Base-by-base conservation (phyloP, 2,113 vertebrate species). In the Hypomesus transpacificus region DNA sequence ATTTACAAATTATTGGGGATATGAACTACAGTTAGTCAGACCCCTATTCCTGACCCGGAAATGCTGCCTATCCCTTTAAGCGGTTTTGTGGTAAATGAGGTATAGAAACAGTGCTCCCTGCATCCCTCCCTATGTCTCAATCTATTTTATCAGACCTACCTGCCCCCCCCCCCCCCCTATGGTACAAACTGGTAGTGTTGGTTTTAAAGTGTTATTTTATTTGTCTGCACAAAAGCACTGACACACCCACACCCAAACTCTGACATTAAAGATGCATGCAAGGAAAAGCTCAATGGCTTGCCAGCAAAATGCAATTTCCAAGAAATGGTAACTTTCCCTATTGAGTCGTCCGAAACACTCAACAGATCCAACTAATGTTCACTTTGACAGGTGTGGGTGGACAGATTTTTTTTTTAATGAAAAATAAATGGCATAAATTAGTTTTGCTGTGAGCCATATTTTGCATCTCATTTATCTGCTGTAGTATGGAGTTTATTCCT, bases 1-100 rank as follows among this genome's bases (percentile, higher is more conserved):
- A 54, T 71, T 65, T 82, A 86, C 57, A 72, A 86, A 80, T 82
- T 84, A 86, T 75, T 66, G 52, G 82, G 77, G 75, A 82, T 82
- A 79, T 81, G 70, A 82, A 73, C 71, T 81, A 82, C 85, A 87
- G 86, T 87, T 54, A 81, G 85, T 83, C 84, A 76, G 83, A 72
- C 86, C 87, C 65, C 81, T 59, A 16, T 46, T 53, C 58, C 84
- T 90, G 86, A 88, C 87, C 89, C 78, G 90, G 91, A 91, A 91
- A 92, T 92, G 81, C 88, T 89, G 86, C 80, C 74, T 82, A 82
- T 80, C 76, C 76, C 80, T n/a, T 85, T 92, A 91, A 92, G 86
- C 82, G 79, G 73, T 92, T 84, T 88, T 84, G 85, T 88, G 87
- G 78, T 91, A 90, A 92, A 91, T 92, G 91, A 90, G 88, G 84